Conservation (phyloP, 2,888 invertebrate species). For the Phyto melanocephala region DNA sequence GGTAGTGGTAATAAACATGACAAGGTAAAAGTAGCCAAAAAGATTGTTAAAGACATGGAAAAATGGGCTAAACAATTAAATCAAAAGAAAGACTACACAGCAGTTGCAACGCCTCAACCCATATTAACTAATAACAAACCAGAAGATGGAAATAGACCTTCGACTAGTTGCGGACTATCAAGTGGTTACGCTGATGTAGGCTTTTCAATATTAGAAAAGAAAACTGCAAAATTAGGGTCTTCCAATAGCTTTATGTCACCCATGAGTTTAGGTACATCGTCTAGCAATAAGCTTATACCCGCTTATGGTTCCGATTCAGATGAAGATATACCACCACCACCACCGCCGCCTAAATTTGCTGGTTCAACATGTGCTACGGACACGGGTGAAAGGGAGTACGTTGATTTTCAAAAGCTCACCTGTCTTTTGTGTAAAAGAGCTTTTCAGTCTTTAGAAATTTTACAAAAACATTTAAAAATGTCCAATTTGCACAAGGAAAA, state of each 20-base stretch:
- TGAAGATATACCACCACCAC: slow-evolving; percentile 76
- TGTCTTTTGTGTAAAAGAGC: slow-evolving; percentile 97
- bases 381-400: slow-evolving; percentile 85
- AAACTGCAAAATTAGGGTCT: slow-evolving; percentile 75
- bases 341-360: slow-evolving; percentile 73
- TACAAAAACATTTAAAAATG: slow-evolving; percentile 93
- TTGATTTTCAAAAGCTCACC: slow-evolving; percentile 93
- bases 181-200: slow-evolving; percentile 93
- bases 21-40: slow-evolving; percentile 97
- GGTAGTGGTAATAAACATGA: slow-evolving; percentile 85
- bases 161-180: slow-evolving; percentile 53
- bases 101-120: slow-evolving; percentile 75
- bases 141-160: slow-evolving; percentile 64
- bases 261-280: slow-evolving; percentile 56
- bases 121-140: slow-evolving; percentile 69
- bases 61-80: slow-evolving; percentile 98
- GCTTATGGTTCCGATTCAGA: slow-evolving; percentile 87
- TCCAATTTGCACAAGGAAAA: slow-evolving; percentile 97
- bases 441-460: slow-evolving; percentile 92
- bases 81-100: slow-evolving; percentile 90
- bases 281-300: slow-evolving; percentile 83
- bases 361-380: slow-evolving; percentile 58
- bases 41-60: slow-evolving; percentile 93
- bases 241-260: slow-evolving; percentile 76
- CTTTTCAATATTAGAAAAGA: slow-evolving; percentile 93